phyloP scores from a whole-genome alignment of 2,113 vertebrate species.

The Hymenochirus boettgeri region DNA sequence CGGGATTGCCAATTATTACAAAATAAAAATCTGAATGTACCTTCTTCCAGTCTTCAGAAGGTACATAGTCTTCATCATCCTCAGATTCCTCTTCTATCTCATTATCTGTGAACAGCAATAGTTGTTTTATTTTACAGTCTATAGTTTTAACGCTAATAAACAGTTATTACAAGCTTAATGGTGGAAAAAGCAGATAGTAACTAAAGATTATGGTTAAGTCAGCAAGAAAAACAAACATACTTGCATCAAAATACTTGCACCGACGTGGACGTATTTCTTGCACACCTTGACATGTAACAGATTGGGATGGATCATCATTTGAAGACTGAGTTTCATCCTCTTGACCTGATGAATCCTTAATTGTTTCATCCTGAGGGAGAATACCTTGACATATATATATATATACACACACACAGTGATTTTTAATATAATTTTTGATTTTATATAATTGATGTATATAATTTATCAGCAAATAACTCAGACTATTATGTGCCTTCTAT shows the following conservation, averaged over 20 bases:
- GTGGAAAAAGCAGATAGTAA: neutral
- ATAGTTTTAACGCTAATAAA: too few species aligned
- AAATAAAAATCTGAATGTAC: conserved; percentile 51
- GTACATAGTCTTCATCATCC: conserved; percentile 97
- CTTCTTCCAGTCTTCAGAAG: conserved; percentile 98
- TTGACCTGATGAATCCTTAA: conserved; percentile 75
- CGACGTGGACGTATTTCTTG: conserved; percentile 82
- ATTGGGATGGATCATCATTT: conserved; percentile 74
- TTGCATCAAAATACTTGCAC: conserved; percentile 89
- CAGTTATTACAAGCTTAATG: too few species aligned
- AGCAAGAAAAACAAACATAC: conserved; percentile 59
- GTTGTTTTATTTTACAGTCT: neutral
- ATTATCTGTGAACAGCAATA: conserved; percentile 63
- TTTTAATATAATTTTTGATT: too few species aligned
- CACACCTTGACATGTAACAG: conserved; percentile 71
- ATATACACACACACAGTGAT: too few species aligned
- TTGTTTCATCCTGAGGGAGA: conserved; percentile 66
- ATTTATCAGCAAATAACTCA: too few species aligned
- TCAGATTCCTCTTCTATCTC: conserved; percentile 93
- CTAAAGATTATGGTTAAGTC: neutral
- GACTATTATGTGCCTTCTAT: too few species aligned
- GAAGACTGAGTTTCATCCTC: conserved; percentile 75
- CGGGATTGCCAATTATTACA: too few species aligned
- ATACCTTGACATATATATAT: conserved; percentile 26
- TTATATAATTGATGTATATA: too few species aligned